Evolutionary conservation across 1,140 invertebrate genomes (phyloP), one percentile per base, ranked within the genome.

Genomic region (Akabosia matsudoensis): DNA sequence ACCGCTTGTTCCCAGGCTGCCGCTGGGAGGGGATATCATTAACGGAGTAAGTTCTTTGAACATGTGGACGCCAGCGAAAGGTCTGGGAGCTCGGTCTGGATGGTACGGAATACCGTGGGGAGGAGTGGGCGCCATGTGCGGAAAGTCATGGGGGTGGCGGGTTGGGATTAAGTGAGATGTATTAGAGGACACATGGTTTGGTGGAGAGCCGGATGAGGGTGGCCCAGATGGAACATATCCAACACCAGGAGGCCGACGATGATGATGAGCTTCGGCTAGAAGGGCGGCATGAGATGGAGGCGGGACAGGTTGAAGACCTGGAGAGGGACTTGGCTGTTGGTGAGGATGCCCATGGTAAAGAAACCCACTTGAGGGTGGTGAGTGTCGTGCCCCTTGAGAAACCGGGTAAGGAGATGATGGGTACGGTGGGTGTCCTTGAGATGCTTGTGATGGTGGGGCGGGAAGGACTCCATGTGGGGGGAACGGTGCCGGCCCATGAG

Each of bases 21-120:
- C 74, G 0, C 78, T 78, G 33, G n/a, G 54, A 3, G 80, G 80
- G 0, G 75, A 75, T 22, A 81, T 78, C 26, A 81, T 77, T 4
- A 81, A 51, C 0, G 80, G 80, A 34, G 78, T 78, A 34, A 81
- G 54, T 52, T 81, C 80, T 30, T 81, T 81, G 30, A 81, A 51
- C 26, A 78, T 78, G 33, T 52, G 73, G 52, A 72, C 54, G 54
- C 24, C 24, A 61, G 54, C 7, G n/a, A 61, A 72, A 28, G 52
- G 45, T 13, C 28, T 4, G 10, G 28, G 10, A 13, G 61, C 7
- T 4, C 10, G 61, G 31, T 4, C 26, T n/a, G 61, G 61, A 67
- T 45, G 61, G 61, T 14, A 31, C 7, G 24, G 61, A 67, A 67
- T 28, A 56, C 54, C 22, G 54, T 56, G 16, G 30, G 7, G 30